Percentiles rank a stretch among this genome's conserved stretches.
These are phyloP conservation scores for Strix aluco DNA, from an alignment of 2,113 vertebrate genomes.

Conservation along the genomic window DNA sequence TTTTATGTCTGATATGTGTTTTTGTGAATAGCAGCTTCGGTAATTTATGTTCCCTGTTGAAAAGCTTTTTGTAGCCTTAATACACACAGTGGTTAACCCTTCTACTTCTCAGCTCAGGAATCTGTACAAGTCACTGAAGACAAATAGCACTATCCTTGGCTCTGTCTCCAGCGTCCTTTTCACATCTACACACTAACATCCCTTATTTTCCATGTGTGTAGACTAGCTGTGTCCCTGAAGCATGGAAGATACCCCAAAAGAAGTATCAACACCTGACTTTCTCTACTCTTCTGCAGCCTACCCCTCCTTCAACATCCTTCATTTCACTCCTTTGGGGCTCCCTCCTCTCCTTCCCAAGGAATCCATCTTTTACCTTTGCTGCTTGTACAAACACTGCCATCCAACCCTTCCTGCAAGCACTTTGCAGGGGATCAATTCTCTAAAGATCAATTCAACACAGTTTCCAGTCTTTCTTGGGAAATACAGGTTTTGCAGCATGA, in stretches of 20 bases:
- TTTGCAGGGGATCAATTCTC: not conserved
- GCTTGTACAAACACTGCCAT: not conserved
- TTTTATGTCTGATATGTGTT: slow-evolving; percentile 65
- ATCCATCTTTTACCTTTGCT: not conserved
- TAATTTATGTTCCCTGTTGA: slow-evolving; percentile 56
- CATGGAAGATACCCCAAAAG: not conserved
- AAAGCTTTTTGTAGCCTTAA: slow-evolving; percentile 61
- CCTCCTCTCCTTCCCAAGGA: not conserved
- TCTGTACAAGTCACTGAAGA: not conserved
- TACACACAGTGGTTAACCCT: slow-evolving; percentile 60
- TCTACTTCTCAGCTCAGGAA: slow-evolving; percentile 11
- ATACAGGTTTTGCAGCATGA: not conserved
- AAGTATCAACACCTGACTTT: not conserved
- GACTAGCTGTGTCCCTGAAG: not conserved
- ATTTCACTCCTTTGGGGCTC: not conserved
- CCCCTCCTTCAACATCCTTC: not conserved
- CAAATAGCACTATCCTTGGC: not conserved
- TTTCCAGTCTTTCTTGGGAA: not conserved
- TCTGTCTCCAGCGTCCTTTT: not conserved
- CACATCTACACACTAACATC: not conserved
- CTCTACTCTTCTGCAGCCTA: not conserved
- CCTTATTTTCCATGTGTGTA: not conserved
- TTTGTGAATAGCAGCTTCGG: slow-evolving; percentile 59
- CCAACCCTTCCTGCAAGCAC: not conserved
- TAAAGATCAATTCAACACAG: not conserved